phyloP scores from a whole-genome alignment of 2,888 invertebrate species.

The Euphydryas editha region DNA sequence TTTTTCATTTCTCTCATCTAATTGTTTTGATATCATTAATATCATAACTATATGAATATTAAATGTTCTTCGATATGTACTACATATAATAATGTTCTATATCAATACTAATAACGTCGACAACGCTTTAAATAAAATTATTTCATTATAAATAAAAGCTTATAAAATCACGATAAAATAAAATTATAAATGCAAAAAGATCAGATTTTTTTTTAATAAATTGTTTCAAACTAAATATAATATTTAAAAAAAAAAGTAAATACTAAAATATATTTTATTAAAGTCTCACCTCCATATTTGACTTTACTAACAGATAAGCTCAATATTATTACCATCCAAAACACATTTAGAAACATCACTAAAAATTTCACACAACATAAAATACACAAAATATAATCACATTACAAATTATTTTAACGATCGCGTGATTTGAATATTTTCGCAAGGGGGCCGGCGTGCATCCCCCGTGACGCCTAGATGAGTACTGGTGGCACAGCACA shows the following conservation, averaged over 20 bases:
- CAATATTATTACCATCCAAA: constrained; percentile 58
- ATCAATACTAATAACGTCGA: too few species aligned
- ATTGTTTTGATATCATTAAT: too few species aligned
- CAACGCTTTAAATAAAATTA: too few species aligned
- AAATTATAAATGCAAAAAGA: too few species aligned
- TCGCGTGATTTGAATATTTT: constrained; percentile 21
- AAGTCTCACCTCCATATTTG: constrained; percentile 66
- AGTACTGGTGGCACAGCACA: too few species aligned
- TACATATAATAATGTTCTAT: too few species aligned
- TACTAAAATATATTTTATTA: not conserved
- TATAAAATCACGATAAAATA: too few species aligned
- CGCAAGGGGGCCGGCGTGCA: constrained; percentile 32
- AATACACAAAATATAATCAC: constrained; percentile 12
- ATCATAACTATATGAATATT: too few species aligned
- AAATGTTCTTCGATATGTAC: too few species aligned
- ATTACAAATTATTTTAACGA: constrained; percentile 23
- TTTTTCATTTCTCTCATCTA: too few species aligned
- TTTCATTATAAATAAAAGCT: too few species aligned
- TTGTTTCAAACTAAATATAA: not conserved
- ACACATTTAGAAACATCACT: constrained; percentile 68
- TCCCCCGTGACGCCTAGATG: constrained; percentile 47
- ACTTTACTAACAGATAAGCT: constrained; percentile 60
- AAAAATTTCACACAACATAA: constrained; percentile 36
- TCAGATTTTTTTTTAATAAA: too few species aligned
- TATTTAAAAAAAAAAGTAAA: not conserved